These are phyloP conservation scores for Ciconia boyciana DNA, from an alignment of 2,113 vertebrate genomes.

Conservation along the genomic window DNA sequence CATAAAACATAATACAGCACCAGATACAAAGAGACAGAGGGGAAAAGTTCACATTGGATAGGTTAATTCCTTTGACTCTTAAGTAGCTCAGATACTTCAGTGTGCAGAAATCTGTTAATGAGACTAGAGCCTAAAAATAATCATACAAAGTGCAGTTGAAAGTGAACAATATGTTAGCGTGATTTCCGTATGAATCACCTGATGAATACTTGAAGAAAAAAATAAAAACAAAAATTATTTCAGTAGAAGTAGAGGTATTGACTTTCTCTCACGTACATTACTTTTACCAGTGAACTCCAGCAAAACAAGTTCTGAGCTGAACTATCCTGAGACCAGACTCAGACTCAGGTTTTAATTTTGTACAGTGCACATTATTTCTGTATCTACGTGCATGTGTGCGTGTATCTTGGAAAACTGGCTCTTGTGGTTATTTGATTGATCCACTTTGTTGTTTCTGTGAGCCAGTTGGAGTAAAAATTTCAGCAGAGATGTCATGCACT, in stretches of 20 bases:
- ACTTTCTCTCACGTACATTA: not conserved
- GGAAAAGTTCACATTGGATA: not conserved
- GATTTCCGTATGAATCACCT: not conserved
- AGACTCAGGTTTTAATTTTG: not conserved
- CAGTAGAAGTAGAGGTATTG: not conserved
- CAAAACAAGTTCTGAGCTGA: not conserved
- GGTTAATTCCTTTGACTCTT: not conserved
- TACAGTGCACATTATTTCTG: not conserved
- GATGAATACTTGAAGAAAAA: not conserved
- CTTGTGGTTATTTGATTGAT: not conserved
- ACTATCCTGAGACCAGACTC: not conserved
- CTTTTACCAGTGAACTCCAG: not conserved
- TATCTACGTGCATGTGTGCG: accelerated
- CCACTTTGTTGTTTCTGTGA: not conserved
- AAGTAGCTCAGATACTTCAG: not conserved
- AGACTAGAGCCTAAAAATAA: not conserved
- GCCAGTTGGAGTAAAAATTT: not conserved
- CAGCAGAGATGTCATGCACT: not conserved
- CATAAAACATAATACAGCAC: not conserved
- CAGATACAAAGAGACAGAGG: not conserved
- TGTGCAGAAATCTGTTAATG: not conserved
- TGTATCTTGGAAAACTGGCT: not conserved
- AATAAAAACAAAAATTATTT: not conserved
- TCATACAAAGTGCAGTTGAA: not conserved
- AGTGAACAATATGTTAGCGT: not conserved